Evolutionary conservation across 2,113 vertebrate genomes (phyloP), one percentile per base, ranked within the genome.

Genomic region (Phoenicopterus ruber): DNA sequence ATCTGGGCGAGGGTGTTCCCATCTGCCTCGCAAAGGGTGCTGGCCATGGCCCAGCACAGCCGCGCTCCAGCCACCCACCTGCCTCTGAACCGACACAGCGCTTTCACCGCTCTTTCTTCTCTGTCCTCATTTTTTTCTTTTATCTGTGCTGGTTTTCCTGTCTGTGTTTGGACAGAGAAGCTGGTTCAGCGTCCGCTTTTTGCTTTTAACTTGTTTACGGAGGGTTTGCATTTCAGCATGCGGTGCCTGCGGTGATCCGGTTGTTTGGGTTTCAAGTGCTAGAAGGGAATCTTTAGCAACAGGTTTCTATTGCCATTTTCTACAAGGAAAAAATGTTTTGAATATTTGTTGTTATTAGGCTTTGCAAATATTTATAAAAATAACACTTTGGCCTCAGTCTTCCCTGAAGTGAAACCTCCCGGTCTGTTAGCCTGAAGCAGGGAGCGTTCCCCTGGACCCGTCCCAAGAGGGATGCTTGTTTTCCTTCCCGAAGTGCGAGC

Each of bases 1-100:
- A 5, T 50, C 12, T 38, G 82, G 82, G 22, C 29, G 7, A 14
- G 78, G n/a, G 16, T 32, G 54, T 44, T 72, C 63, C 87, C 44
- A 20, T 18, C 67, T 76, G 40, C 71, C 80, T 44, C 18, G 5
- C 42, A 17, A 4, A 17, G 26, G 63, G 22, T 26, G n/a, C 25
- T 34, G 65, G 47, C 74, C 26, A 10, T 5, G 1, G 54, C 69
- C 59, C 9, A 25, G 46, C n/a, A 4, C 52, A 19, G 8, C 74
- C 28, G 25, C 3, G 3, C 22, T 54, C 26, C 61, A 11, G 38
- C 70, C 44, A 11, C 66, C 61, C 77, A 8, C 66, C 50, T 13
- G 66, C 81, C 44, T 55, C 67, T 1, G 24, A 25, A 9, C 44
- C 7, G 7, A 1, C 62, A 18, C 2, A 0, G 42, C 1, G 1